These are phyloP conservation scores for Lepilemur ruficaudatus DNA, from an alignment of 2,797 vertebrate genomes.

Conservation along the genomic window DNA sequence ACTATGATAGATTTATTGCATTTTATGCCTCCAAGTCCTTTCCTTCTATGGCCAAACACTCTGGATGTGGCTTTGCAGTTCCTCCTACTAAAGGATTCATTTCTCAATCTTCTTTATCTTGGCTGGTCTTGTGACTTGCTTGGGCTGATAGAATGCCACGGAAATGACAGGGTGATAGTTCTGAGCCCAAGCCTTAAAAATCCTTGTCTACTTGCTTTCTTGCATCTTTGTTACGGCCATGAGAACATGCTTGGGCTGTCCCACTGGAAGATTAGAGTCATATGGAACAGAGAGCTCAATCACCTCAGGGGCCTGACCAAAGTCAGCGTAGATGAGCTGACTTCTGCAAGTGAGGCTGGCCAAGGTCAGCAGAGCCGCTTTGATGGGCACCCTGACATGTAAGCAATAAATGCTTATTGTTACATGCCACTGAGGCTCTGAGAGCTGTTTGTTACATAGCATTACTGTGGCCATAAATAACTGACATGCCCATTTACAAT, in stretches of 20 bases:
- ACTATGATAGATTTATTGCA: background rate
- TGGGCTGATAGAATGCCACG: background rate
- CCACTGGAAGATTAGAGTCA: background rate
- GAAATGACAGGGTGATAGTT: background rate
- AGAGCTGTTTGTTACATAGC: background rate
- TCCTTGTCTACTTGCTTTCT: background rate
- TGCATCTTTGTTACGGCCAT: background rate
- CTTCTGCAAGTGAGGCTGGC: background rate
- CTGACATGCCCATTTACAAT: background rate
- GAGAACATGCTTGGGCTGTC: background rate
- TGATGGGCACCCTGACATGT: background rate
- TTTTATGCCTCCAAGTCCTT: background rate
- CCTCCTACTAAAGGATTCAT: background rate
- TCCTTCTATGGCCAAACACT: background rate
- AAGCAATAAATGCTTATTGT: background rate
- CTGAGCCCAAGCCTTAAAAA: background rate
- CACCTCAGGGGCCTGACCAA: background rate
- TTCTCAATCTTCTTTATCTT: background rate
- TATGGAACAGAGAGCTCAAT: background rate
- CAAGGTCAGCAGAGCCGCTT: background rate
- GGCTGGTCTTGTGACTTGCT: background rate
- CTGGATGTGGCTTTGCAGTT: background rate
- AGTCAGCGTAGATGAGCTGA: background rate
- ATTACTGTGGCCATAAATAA: too few relatives aligned
- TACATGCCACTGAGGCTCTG: background rate